Evolutionary conservation across 2,888 invertebrate genomes (phyloP).

Genomic region (Eucera pruinosa): DNA sequence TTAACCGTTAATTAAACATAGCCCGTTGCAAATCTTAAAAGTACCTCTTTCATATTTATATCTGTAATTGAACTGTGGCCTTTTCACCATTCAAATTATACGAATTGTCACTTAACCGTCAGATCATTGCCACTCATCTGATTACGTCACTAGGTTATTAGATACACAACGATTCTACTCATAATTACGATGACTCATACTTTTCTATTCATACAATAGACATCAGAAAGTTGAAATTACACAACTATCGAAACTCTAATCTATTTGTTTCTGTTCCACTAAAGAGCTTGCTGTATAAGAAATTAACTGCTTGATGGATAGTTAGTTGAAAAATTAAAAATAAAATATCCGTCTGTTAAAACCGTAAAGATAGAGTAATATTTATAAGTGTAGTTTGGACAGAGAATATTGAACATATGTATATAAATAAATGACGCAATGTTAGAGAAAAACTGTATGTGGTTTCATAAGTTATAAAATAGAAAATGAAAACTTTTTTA

Average conservation of each 20-base stretch:
- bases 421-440: no score
- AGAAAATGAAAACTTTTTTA: no score
- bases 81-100: not conserved
- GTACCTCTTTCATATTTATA: not conserved
- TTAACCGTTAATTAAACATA: not conserved
- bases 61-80: not conserved
- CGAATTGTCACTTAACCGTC: not conserved
- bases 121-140: slow-evolving; percentile 14
- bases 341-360: no score
- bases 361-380: no score
- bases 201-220: not conserved
- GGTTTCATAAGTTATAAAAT: no score
- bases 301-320: no score
- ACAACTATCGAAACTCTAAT: not conserved
- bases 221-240: not conserved
- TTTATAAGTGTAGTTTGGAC: no score
- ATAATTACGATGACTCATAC: not conserved
- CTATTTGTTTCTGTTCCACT: no score
- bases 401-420: no score
- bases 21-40: not conserved
- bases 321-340: no score
- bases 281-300: no score
- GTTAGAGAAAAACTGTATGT: no score
- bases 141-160: slow-evolving; percentile 1
- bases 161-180: not conserved